These are phyloP conservation scores for Emys orbicularis DNA, from an alignment of 2,797 vertebrate species.

Conservation along the genomic window DNA sequence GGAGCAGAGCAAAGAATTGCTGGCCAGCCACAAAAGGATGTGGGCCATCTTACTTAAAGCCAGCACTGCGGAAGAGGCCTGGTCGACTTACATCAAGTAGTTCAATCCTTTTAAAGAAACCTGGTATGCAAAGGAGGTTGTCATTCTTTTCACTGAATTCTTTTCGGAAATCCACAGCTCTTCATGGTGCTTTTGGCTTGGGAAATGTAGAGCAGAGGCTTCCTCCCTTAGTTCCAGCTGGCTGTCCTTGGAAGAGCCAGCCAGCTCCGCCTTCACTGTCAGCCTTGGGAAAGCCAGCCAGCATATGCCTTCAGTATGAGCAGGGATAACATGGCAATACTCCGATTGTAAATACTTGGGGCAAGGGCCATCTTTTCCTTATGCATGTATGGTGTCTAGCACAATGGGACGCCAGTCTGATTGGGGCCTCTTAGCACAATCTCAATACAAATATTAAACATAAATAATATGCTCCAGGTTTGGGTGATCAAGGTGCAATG, in stretches of 20 bases:
- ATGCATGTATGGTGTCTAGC: accelerated
- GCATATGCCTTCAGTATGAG: not conserved
- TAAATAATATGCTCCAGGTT: not conserved
- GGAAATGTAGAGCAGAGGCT: not conserved
- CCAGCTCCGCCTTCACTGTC: not conserved
- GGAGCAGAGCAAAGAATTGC: not conserved
- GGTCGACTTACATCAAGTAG: not conserved
- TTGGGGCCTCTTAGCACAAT: not conserved
- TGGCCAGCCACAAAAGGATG: not conserved
- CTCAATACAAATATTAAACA: not conserved
- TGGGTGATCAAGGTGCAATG: not conserved
- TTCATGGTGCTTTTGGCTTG: not conserved
- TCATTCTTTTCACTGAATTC: not conserved
- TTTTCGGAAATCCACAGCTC: not conserved
- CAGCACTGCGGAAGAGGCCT: not conserved
- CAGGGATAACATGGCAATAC: not conserved
- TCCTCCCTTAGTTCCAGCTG: not conserved
- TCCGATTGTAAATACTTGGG: not conserved
- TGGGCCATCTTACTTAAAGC: not conserved
- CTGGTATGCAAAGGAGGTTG: not conserved
- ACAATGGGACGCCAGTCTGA: not conserved
- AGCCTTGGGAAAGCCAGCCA: not conserved
- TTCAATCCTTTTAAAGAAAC: not conserved
- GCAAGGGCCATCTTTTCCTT: not conserved
- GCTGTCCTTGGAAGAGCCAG: not conserved